Base-by-base conservation (phyloP, 2,888 invertebrate species). In the Serripes groenlandicus region DNA sequence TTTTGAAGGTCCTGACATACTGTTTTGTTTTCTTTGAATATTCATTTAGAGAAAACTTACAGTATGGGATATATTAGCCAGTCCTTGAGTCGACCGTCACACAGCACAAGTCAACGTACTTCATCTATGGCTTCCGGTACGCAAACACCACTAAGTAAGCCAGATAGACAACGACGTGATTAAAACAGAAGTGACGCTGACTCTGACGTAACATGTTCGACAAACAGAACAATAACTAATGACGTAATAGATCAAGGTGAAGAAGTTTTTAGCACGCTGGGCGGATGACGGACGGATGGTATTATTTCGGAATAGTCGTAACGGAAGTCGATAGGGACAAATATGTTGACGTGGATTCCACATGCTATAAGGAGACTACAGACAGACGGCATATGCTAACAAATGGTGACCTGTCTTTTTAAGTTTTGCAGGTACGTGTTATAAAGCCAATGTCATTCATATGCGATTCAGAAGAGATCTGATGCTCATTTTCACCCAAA, bases 221-320 rank as follows among this genome's bases (percentile, higher is more conserved):
- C 62, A 18, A 15, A 30, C 21, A 62, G 21, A n/a, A 62, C 30
- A 34, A 5, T 11, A 34, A 34, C 34, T 3, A 5, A 32, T 34
- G 62, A 62, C 28, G 32, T 32, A 21, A 49, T 69, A 52, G 23
- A 21, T 49, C 26, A 26, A 26, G 69, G 69, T 11, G 18, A 69
- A 83, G 93, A 94, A 75, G 93, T 94, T n/a, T 9, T 86, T 94
- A 75, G 93, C 94, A 0, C 88, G 93, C 15, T 94, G 94, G 93
- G 85, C 91, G 3, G 94, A 94, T 86, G 94, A 94, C 69, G n/a
- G n/a, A n/a, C n/a, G 94, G 94, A 69, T 94, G 94, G 94, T 94
- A 93, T 84, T 94, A 93, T 80, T 90, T 90, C 84, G 92, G 94
- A 91, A 76, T 74, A 77, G 72, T 81, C 18, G 23, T 58, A 7